Percentiles rank a stretch among this genome's conserved stretches.
phyloP scores from a whole-genome alignment of 2,113 vertebrate species.

The Paedocypris sp. region DNA sequence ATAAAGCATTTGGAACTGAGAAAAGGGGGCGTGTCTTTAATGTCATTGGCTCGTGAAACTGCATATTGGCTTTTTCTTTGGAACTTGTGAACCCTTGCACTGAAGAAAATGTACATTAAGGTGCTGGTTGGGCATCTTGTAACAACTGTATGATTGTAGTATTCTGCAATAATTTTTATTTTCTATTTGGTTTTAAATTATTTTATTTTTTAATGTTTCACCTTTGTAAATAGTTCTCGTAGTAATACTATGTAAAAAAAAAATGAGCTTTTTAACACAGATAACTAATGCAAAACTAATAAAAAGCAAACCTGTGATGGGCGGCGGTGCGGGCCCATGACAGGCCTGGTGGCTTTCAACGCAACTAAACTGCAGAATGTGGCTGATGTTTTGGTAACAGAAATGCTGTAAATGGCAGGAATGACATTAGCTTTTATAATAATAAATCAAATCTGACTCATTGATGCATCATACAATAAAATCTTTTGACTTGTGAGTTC shows the following conservation, averaged over 20 bases:
- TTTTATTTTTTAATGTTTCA: conserved; percentile 64
- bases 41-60: neutral
- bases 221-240: conserved; percentile 74
- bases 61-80: conserved; percentile 22
- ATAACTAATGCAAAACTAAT: conserved; percentile 46
- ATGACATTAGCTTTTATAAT: conserved; percentile 53
- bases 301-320: conserved; percentile 42
- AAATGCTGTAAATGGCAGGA: conserved; percentile 48
- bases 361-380: conserved; percentile 38
- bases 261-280: conserved; percentile 50
- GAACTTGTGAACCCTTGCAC: conserved; percentile 85
- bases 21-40: neutral
- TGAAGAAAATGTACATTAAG: conserved; percentile 76
- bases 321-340: no score
- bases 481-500: conserved; percentile 30
- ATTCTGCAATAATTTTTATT: conserved; percentile 89
- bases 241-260: conserved; percentile 74
- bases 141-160: conserved; percentile 87
- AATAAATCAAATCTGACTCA: conserved; percentile 26
- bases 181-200: conserved; percentile 76
- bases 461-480: conserved; percentile 57
- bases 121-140: conserved; percentile 90
- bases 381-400: conserved; percentile 1
- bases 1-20: neutral
- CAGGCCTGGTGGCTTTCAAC: no score